phyloP scores from a whole-genome alignment of 2,113 vertebrate genomes.

The Terrapene triunguis region DNA sequence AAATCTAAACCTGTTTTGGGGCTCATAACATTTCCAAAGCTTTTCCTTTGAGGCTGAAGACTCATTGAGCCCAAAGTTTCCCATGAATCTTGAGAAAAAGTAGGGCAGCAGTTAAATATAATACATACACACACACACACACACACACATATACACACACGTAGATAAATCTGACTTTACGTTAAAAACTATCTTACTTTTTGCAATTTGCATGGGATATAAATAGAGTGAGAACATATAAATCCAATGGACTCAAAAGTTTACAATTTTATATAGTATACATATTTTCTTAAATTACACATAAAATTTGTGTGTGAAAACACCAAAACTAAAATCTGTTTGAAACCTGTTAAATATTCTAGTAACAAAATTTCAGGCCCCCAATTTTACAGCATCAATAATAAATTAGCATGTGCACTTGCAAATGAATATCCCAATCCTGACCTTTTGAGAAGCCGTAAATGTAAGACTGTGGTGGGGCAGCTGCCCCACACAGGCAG shows the following conservation, averaged over 20 bases:
- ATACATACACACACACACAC: neutral
- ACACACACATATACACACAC: neutral
- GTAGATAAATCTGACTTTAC: neutral
- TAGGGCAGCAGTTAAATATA: neutral
- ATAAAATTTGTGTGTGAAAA: neutral
- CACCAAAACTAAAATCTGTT: conserved; percentile 4
- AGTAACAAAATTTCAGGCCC: conserved; percentile 49
- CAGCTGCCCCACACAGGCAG: too few species aligned
- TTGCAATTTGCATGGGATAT: neutral
- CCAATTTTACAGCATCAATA: conserved; percentile 12
- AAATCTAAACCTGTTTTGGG: neutral
- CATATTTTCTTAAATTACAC: neutral
- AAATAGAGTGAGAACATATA: neutral
- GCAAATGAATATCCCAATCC: neutral
- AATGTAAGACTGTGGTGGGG: neutral
- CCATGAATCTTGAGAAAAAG: conserved; percentile 11
- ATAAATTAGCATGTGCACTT: conserved; percentile 50
- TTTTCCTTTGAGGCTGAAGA: conserved; percentile 7
- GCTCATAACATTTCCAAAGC: neutral
- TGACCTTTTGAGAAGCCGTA: conserved; percentile 11
- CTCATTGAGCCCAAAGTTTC: conserved; percentile 14
- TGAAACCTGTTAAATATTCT: conserved; percentile 19
- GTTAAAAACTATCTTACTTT: neutral
- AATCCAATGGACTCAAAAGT: neutral
- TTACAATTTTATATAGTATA: neutral